Conservation (phyloP, 2,113 vertebrate species). For the Hoplias malabaricus region DNA sequence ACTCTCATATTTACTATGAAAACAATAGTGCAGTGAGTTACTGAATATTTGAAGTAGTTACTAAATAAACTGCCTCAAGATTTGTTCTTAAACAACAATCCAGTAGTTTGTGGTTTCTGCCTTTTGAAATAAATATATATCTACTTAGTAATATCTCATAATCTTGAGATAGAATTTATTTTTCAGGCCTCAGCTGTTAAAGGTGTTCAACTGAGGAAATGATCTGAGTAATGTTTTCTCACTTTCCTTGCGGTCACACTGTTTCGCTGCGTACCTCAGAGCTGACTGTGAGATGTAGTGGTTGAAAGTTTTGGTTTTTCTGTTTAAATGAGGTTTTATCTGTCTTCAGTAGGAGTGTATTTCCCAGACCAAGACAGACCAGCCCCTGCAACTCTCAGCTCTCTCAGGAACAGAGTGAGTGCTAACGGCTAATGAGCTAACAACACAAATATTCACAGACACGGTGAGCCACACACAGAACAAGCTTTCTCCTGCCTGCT, state of each 20-base stretch:
- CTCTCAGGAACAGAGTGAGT: constrained; percentile 59
- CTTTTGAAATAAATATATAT: too few relatives aligned
- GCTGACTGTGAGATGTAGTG: background rate
- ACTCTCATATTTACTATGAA: too few relatives aligned
- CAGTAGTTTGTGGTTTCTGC: too few relatives aligned
- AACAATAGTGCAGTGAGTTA: too few relatives aligned
- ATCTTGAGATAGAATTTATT: background rate
- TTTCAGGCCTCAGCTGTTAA: too few relatives aligned
- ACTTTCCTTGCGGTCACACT: background rate
- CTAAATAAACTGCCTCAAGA: too few relatives aligned
- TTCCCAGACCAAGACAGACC: constrained; percentile 11
- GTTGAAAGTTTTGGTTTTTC: background rate
- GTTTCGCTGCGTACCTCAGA: background rate
- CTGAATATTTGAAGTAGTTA: too few relatives aligned
- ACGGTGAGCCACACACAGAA: too few relatives aligned
- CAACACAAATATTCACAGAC: background rate
- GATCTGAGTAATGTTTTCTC: background rate
- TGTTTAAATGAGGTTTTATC: background rate
- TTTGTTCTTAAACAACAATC: too few relatives aligned
- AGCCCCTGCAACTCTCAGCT: constrained; percentile 31
- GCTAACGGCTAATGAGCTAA: constrained; percentile 5
- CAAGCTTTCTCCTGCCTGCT: too few relatives aligned
- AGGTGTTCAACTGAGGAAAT: too few relatives aligned
- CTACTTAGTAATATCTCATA: too few relatives aligned
- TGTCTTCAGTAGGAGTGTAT: constrained; percentile 23